Base-by-base conservation (phyloP, 2,797 vertebrate genomes). In the Alouatta caraya region DNA sequence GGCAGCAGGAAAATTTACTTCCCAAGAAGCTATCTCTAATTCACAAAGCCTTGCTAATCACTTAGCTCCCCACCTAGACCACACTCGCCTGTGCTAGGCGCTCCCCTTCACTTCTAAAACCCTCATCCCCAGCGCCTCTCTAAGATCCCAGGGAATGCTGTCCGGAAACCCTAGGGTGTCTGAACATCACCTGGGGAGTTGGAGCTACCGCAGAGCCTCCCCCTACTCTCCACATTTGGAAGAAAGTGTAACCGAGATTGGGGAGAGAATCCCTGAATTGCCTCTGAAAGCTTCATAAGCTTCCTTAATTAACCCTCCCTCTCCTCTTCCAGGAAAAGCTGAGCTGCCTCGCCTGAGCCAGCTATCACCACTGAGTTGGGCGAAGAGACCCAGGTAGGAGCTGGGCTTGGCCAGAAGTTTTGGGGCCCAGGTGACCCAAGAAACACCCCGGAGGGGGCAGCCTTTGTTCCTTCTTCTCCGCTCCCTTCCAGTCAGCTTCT, bases 31-130 rank as follows among this genome's bases (percentile, higher is more conserved):
- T 46, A 22, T 46, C 22, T 37, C 94, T 84, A 94, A 96, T 94
- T 97, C 93, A 92, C 90, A 93, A 90, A 87, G 93, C 90, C 75
- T 87, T 14, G 37, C 81, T 96, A 86, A 97, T 95, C 93, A 90
- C 85, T 64, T 24, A 80, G 50, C 85, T 52, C 67, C 50, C 57
- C n/a, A 4, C 46, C 46, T 57, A 0, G 76, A 50, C 80, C 57
- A 44, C 88, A 28, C 81, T 78, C 1, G 24, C 96, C 86, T 12
- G 1, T 1, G 24, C 59, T 52, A 5, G 1, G 85, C 2, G 2
- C n/a, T 75, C 37, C 10, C 42, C 76, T 86, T 46, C 22, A 39
- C 90, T 52, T n/a, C 75, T n/a, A 28, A 50, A 12, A 42, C 48
- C 30, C 86, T 55, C 2, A 15, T 50, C 80, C 83, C 44, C 42